These are phyloP conservation scores for Oscheius sp. DNA, from an alignment of 1,140 invertebrate genomes.

Conservation along the genomic window DNA sequence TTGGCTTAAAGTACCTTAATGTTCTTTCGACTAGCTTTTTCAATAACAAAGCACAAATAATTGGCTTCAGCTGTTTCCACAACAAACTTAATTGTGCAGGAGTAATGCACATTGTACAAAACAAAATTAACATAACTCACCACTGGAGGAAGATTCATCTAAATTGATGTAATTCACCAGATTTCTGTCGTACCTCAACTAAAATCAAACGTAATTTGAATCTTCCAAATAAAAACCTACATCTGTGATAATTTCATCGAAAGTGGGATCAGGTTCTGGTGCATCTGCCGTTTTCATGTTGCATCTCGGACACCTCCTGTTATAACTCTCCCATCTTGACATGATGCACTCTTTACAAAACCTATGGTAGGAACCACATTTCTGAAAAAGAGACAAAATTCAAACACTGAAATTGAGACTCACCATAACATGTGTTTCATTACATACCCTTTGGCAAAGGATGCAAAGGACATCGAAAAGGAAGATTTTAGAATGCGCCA, in stretches of 20 bases:
- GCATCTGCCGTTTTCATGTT: background rate
- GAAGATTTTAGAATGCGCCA: background rate
- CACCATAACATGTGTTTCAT: background rate
- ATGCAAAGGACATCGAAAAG: background rate
- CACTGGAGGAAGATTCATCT: too few species aligned
- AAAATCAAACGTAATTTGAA: too few species aligned
- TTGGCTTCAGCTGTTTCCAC: too few species aligned
- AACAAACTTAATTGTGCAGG: too few species aligned
- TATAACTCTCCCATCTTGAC: background rate
- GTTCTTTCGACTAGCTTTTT: too few species aligned
- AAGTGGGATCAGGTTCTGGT: background rate
- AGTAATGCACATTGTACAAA: too few species aligned
- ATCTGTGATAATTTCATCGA: background rate
- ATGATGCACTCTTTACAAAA: constrained; percentile 1
- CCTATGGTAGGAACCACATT: background rate
- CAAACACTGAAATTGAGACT: background rate
- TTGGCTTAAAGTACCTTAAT: too few species aligned
- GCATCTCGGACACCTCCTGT: background rate
- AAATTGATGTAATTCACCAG: too few species aligned
- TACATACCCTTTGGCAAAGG: background rate
- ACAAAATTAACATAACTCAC: too few species aligned
- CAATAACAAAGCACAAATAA: too few species aligned
- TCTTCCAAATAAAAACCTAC: background rate
- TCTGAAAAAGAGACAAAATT: background rate
- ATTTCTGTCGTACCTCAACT: too few species aligned